Evolutionary conservation across 2,113 vertebrate genomes (phyloP).

Genomic region (Melanerpes formicivorus): DNA sequence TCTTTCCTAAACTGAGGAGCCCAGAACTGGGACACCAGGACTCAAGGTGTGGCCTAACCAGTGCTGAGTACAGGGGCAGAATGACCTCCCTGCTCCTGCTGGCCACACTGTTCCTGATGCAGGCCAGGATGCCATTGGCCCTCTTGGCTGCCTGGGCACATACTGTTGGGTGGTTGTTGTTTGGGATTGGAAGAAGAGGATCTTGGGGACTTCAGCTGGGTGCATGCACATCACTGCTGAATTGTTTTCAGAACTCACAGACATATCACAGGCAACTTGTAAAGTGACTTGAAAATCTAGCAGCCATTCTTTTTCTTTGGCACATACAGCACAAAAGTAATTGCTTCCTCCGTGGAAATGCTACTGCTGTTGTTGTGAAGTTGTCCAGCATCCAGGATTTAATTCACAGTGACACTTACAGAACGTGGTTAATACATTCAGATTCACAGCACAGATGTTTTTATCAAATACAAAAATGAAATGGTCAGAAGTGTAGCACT

Average conservation of each 20-base stretch:
- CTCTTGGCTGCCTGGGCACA: too few relatives aligned
- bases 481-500: neutral
- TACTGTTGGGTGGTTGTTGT: neutral
- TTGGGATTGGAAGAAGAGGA: neutral
- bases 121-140: too few relatives aligned
- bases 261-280: neutral
- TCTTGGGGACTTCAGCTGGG: neutral
- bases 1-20: too few relatives aligned
- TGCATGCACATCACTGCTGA: neutral
- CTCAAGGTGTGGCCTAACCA: too few relatives aligned
- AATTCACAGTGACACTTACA: neutral
- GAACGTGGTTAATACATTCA: neutral
- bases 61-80: too few relatives aligned
- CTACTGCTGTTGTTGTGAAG: neutral
- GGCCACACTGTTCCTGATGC: too few relatives aligned
- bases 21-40: too few relatives aligned
- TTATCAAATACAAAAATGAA: neutral
- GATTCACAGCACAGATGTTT: neutral
- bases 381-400: neutral
- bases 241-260: neutral
- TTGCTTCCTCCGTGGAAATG: neutral
- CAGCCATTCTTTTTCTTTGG: neutral
- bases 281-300: neutral
- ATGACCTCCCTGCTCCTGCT: too few relatives aligned
- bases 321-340: neutral